A percentile compares a stretch with the other conserved stretches of the same genome.
phyloP scores from a whole-genome alignment of 2,797 vertebrate species.

The Chelon labrosus region DNA sequence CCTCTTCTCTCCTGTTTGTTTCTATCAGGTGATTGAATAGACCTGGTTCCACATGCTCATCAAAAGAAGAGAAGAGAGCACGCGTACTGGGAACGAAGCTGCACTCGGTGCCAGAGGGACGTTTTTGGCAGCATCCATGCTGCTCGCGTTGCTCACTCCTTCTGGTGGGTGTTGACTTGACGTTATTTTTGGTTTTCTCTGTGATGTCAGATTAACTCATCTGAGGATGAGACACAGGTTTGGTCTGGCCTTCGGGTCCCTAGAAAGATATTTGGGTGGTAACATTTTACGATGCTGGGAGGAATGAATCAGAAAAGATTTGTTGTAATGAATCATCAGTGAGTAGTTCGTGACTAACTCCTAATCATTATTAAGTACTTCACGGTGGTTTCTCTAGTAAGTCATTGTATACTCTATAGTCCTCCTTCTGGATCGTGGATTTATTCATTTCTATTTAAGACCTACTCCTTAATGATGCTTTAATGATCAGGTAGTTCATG shows the following conservation, averaged over 20 bases:
- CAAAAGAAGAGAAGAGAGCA: no score
- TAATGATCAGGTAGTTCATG: not conserved
- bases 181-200: not conserved
- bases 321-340: not conserved
- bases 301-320: not conserved
- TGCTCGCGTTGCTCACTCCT: no score
- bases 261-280: not conserved
- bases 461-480: not conserved
- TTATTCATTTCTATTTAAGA: not conserved
- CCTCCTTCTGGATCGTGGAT: not conserved
- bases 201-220: conserved; percentile 6
- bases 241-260: not conserved
- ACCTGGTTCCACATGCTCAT: no score
- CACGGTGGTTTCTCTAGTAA: not conserved
- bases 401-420: not conserved
- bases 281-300: not conserved
- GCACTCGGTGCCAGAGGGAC: no score
- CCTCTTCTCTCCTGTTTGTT: no score
- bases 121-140: no score
- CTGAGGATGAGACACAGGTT: not conserved
- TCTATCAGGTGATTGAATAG: no score
- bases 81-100: no score
- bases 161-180: no score
- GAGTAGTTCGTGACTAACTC: not conserved
- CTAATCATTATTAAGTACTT: not conserved